Conservation (phyloP, 1,140 invertebrate species). For the Euwallacea fornicatus region DNA sequence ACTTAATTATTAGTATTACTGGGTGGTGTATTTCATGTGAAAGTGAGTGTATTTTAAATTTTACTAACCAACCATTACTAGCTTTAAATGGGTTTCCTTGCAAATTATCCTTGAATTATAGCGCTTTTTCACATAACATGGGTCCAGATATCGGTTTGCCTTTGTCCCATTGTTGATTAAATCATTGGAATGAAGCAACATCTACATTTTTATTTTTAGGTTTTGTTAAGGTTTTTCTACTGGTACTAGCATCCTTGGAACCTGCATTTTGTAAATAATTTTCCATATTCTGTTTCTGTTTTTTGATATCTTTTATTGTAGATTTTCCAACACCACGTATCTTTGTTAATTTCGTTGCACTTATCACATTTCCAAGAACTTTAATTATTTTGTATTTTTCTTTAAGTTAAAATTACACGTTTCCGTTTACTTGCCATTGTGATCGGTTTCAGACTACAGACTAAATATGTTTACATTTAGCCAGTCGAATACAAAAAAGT, state of each 20-base stretch:
- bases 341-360: not conserved
- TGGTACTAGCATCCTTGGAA: not conserved
- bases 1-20: no score
- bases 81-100: constrained; percentile 3
- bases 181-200: not conserved
- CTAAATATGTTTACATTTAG: constrained; percentile 4
- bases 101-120: not conserved
- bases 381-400: constrained; percentile 2
- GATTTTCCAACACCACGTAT: not conserved
- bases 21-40: no score
- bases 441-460: not conserved
- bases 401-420: not conserved
- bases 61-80: not conserved
- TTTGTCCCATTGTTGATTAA: not conserved
- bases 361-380: not conserved
- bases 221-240: not conserved
- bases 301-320: not conserved
- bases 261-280: not conserved
- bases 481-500: not conserved
- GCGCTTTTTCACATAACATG: not conserved
- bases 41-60: not conserved
- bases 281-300: not conserved
- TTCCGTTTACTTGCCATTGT: not conserved
- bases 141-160: not conserved
- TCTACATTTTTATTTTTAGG: constrained; percentile 1